Evolutionary conservation across 2,888 invertebrate species (phyloP).

Genomic region (Agrochola lota): DNA sequence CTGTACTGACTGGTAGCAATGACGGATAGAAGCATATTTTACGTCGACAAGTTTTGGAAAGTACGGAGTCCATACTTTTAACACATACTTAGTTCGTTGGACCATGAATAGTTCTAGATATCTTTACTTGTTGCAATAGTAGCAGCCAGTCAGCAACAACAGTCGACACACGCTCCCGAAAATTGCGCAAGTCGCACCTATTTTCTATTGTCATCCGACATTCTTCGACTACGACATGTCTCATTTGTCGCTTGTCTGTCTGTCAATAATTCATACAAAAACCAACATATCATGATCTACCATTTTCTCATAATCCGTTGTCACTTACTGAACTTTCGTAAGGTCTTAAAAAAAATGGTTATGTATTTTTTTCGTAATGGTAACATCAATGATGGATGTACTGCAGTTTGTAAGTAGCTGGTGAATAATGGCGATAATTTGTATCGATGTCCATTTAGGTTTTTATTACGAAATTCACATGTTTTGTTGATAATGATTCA

Average conservation of each 20-base stretch:
- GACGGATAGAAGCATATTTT: background rate
- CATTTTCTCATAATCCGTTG: background rate
- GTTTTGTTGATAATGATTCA: background rate
- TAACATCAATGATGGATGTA: slow-evolving; percentile 46
- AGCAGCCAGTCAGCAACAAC: background rate
- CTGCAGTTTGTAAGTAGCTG: slow-evolving; percentile 39
- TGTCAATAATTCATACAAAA: slow-evolving; percentile 56
- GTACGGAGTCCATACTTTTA: background rate
- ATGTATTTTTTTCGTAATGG: slow-evolving; percentile 34
- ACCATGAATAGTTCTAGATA: background rate
- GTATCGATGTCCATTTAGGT: slow-evolving; percentile 39
- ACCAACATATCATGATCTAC: slow-evolving; percentile 41
- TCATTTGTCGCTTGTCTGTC: slow-evolving; percentile 71
- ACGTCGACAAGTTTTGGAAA: background rate
- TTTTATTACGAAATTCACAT: slow-evolving; percentile 45
- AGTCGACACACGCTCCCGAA: slow-evolving; percentile 29
- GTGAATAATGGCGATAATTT: slow-evolving; percentile 57
- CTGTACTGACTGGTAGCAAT: too few species aligned
- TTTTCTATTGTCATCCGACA: slow-evolving; percentile 58
- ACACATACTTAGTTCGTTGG: background rate
- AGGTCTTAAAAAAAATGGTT: slow-evolving; percentile 49
- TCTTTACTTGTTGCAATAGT: background rate
- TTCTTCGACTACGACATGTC: slow-evolving; percentile 63
- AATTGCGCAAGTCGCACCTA: slow-evolving; percentile 48
- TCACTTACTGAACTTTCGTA: slow-evolving; percentile 7